Evolutionary conservation across 2,113 vertebrate genomes (phyloP).

Genomic region (Oreochromis aureus): DNA sequence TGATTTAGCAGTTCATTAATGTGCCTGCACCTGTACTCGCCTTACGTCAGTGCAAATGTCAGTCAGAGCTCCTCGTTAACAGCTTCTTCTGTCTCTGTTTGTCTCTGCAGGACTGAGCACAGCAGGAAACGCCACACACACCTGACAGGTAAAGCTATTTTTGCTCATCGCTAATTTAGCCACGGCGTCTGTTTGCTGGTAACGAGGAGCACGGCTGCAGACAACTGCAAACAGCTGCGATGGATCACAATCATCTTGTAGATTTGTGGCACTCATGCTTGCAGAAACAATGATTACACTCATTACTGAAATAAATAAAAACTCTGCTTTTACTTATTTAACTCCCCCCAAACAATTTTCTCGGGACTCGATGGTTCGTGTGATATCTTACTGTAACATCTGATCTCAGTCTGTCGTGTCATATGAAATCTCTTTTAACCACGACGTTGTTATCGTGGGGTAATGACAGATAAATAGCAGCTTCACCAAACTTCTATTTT

Average conservation of each 20-base stretch:
- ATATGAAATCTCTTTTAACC: not conserved
- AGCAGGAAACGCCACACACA: not conserved
- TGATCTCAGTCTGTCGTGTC: not conserved
- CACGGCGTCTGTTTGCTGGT: not conserved
- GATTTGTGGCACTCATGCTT: rapidly evolving
- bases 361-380: rapidly evolving
- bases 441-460: not conserved
- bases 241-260: not conserved
- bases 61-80: not conserved
- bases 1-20: not conserved
- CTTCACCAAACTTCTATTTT: not conserved
- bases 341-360: not conserved
- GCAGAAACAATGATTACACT: not conserved
- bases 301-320: not conserved
- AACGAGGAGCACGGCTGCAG: not conserved
- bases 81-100: not conserved
- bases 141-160: not conserved
- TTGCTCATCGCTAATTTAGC: not conserved
- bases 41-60: not conserved
- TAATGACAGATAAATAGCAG: not conserved
- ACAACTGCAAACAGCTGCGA: not conserved
- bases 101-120: not conserved
- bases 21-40: not conserved
- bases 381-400: not conserved
- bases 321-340: not conserved